Conservation (phyloP, 2,888 invertebrate species). For the Chalcosyrphus nemorum region DNA sequence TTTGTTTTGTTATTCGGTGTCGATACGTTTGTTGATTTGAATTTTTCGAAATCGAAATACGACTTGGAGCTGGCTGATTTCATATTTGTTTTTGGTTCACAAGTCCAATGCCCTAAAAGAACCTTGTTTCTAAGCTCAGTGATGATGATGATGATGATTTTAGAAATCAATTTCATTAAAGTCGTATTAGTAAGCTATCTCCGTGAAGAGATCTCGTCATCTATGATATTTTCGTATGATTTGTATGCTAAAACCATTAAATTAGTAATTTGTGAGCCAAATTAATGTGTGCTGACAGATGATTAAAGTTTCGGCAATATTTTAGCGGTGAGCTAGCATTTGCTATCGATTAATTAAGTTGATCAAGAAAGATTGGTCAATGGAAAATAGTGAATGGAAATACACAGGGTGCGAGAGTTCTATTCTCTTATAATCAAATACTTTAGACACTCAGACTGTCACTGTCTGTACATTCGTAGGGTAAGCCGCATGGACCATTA, state of each 20-base stretch:
- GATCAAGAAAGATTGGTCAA: neutral
- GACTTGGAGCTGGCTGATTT: neutral
- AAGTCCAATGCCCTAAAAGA: neutral
- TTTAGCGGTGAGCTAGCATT: neutral
- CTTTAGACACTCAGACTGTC: no score
- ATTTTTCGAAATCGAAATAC: neutral
- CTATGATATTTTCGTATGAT: neutral
- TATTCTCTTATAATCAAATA: no score
- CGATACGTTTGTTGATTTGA: neutral
- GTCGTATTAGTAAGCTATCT: neutral
- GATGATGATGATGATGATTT: neutral
- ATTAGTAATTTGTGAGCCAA: neutral
- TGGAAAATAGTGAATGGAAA: no score
- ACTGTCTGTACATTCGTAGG: no score
- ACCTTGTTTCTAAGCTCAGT: neutral
- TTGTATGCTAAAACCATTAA: neutral
- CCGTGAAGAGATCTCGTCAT: neutral
- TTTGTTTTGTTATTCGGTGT: conserved; percentile 21
- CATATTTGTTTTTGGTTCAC: neutral
- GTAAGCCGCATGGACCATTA: no score
- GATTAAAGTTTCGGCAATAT: neutral
- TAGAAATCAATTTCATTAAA: neutral
- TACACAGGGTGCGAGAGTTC: no score
- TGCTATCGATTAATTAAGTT: neutral
- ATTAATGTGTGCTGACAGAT: neutral